Conservation (phyloP, 1,140 invertebrate species). For the Heliothis subflexa region DNA sequence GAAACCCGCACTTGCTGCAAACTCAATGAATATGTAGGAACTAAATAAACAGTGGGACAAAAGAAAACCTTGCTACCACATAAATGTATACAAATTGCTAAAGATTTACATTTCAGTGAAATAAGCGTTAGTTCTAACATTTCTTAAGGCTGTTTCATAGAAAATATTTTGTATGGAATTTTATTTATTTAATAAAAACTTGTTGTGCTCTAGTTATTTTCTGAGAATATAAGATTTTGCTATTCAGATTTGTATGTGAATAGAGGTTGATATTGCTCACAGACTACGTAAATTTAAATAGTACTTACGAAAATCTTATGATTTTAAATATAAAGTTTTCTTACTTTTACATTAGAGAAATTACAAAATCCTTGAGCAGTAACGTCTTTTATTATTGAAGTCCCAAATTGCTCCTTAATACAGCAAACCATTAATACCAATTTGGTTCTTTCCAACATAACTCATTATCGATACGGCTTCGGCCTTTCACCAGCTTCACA, state of each 20-base stretch:
- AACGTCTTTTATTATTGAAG: no score
- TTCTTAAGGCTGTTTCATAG: background rate
- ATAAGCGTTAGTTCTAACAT: no score
- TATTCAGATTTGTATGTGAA: no score
- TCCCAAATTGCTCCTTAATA: no score
- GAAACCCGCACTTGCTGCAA: background rate
- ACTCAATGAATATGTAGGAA: slow-evolving; percentile 46
- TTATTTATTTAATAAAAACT: background rate
- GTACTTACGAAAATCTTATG: no score
- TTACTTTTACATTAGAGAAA: no score
- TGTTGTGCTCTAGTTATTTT: background rate
- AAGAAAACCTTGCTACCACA: slow-evolving; percentile 21
- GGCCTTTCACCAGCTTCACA: background rate
- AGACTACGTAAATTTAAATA: no score
- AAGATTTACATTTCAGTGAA: slow-evolving; percentile 1
- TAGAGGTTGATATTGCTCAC: no score
- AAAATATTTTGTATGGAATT: background rate
- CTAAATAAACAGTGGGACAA: slow-evolving; percentile 21
- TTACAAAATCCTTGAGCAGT: no score
- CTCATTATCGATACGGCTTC: background rate
- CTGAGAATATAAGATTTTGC: no score
- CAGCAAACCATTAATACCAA: background rate
- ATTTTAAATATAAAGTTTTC: no score
- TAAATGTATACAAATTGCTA: slow-evolving; percentile 26
- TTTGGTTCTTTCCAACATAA: background rate